Conservation (phyloP, 1,140 invertebrate species). For the Dufourea novaeangliae region DNA sequence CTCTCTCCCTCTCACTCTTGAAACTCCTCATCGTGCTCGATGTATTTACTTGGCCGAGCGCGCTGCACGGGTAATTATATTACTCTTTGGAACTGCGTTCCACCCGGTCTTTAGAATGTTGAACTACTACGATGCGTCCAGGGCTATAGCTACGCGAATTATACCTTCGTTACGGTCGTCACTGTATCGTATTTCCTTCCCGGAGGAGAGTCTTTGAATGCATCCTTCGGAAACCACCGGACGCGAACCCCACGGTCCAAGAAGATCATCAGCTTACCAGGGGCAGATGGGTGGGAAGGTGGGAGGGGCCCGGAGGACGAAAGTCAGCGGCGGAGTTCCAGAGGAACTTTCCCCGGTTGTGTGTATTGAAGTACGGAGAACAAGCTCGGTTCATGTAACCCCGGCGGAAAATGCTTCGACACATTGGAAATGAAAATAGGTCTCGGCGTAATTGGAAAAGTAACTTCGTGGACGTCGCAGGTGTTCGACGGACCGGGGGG, state of each 20-base stretch:
- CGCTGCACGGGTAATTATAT: slow-evolving; percentile 62
- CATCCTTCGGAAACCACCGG: slow-evolving; percentile 32
- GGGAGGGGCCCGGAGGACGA: neutral
- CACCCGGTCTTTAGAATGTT: slow-evolving; percentile 40
- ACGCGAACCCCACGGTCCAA: slow-evolving; percentile 7
- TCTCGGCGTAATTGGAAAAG: slow-evolving; percentile 32
- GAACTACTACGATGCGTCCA: slow-evolving; percentile 19
- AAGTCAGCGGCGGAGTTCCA: slow-evolving; percentile 25
- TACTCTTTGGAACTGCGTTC: slow-evolving; percentile 60
- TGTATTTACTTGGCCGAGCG: slow-evolving; percentile 52
- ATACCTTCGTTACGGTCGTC: slow-evolving; percentile 47
- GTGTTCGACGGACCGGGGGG: neutral
- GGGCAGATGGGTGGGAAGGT: neutral
- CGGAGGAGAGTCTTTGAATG: slow-evolving; percentile 23
- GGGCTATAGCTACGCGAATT: slow-evolving; percentile 35
- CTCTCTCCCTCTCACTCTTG: no score
- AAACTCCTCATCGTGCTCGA: slow-evolving; percentile 29
- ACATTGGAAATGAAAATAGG: slow-evolving; percentile 40
- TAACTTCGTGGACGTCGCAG: slow-evolving; percentile 17
- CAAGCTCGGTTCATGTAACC: slow-evolving; percentile 25
- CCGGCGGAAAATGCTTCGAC: slow-evolving; percentile 32
- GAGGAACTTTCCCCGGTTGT: slow-evolving; percentile 5
- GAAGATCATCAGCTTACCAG: slow-evolving; percentile 8
- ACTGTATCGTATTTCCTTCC: slow-evolving; percentile 47
- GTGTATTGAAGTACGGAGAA: slow-evolving; percentile 8